Evolutionary conservation across 1,140 invertebrate genomes (phyloP), one percentile per base, ranked within the genome.

Genomic region (Drosophila yakuba): DNA sequence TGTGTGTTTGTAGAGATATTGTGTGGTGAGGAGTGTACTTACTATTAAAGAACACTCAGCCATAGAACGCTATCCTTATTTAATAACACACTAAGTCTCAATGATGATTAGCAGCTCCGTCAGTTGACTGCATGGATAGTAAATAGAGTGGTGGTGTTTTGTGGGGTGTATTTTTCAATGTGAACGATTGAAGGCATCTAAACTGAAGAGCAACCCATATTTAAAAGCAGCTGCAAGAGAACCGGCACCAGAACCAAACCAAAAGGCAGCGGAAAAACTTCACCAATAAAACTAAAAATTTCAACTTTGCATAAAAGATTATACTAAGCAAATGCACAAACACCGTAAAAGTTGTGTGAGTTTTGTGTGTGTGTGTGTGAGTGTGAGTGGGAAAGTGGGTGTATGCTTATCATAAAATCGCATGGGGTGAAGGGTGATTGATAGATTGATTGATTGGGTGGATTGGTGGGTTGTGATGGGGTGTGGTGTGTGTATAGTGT

Each of bases 21-120:
- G 45, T 15, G 28, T 54, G 32, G 58, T 45, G 47, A 17, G 44
- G 15, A 39, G 56, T 51, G 59, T 74, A 83, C 60, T 77, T 68
- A 77, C 74, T 81, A 72, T 77, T 81, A 76, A 76, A 60, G 73
- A 66, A 62, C 74, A 57, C 58, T 80, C 45, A 59, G 64, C 50
- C 51, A 72, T 78, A 81, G 58, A 67, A 63, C 74, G 38, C 67
- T 67, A 48, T 78, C 43, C 64, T 59, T 80, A 61, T 83, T 79
- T 75, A 76, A 83, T 78, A 88, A 79, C 64, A 68, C 58, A 83
- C 86, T 90, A 90, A 54, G 77, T 90, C 81, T 90, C 86, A 64
- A 90, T 90, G 72, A 90, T 90, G 73, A 90, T 90, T 72, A 90
- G 74, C 66, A 90, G 71, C 73, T 86, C 71, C 82, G 55, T 68